These are phyloP conservation scores for Polia nebulosa DNA, from an alignment of 2,888 invertebrate species.

Conservation along the genomic window DNA sequence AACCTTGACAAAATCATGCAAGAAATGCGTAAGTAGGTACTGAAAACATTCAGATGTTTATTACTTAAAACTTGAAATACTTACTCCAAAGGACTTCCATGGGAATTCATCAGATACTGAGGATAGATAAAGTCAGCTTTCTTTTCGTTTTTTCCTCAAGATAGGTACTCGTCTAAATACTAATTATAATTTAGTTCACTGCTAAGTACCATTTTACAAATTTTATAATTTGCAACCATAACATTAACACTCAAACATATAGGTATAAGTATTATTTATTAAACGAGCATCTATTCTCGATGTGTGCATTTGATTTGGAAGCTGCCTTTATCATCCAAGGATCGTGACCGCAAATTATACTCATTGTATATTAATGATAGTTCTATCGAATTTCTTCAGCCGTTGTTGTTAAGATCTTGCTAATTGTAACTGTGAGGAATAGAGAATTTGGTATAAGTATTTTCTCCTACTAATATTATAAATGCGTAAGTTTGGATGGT, in stretches of 20 bases:
- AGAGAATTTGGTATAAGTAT: neutral
- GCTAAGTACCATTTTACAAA: neutral
- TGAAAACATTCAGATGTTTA: no score
- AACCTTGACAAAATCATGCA: no score
- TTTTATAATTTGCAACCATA: neutral
- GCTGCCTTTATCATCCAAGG: neutral
- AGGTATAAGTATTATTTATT: neutral
- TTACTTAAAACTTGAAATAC: neutral
- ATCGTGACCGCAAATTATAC: neutral
- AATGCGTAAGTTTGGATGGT: no score
- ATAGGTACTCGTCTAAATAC: neutral
- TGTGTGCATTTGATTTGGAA: neutral
- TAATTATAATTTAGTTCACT: neutral
- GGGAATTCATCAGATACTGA: neutral
- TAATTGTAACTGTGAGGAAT: conserved; percentile 12
- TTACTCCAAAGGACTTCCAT: conserved; percentile 21
- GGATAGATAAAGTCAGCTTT: neutral
- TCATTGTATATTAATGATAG: neutral
- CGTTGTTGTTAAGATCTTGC: neutral
- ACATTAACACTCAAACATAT: neutral
- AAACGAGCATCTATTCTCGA: conserved; percentile 4
- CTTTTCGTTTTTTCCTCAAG: neutral
- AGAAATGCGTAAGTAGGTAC: no score
- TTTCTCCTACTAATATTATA: no score
- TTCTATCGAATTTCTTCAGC: neutral